Conservation (phyloP, 2,797 vertebrate species). For the Adrianichthys oophorus region DNA sequence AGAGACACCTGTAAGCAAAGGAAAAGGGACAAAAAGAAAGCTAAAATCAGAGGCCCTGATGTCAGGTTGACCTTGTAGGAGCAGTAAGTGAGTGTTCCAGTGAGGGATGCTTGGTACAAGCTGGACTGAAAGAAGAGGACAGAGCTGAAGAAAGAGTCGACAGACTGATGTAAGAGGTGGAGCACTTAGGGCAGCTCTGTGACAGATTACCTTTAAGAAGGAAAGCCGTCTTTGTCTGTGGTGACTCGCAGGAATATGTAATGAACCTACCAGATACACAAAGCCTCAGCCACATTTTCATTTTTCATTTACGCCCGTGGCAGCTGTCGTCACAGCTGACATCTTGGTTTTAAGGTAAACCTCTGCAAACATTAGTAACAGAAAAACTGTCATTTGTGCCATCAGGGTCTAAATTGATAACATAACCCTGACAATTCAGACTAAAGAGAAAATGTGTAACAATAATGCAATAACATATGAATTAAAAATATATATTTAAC, state of each 20-base stretch:
- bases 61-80: slow-evolving; percentile 70
- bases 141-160: slow-evolving; percentile 29
- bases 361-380: slow-evolving; percentile 15
- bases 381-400: slow-evolving; percentile 5
- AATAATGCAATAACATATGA: slow-evolving; percentile 8
- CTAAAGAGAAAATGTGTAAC: slow-evolving; percentile 21
- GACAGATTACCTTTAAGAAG: slow-evolving; percentile 71
- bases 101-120: slow-evolving; percentile 45
- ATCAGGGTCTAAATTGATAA: slow-evolving; percentile 41
- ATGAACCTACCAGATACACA: slow-evolving; percentile 19
- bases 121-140: slow-evolving; percentile 27
- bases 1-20: not conserved
- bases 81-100: slow-evolving; percentile 44
- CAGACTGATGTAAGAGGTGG: slow-evolving; percentile 53
- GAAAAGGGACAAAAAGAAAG: slow-evolving; percentile 4
- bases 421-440: slow-evolving; percentile 33
- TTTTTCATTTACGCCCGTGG: slow-evolving; percentile 25
- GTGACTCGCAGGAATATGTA: slow-evolving; percentile 47
- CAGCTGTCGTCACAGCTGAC: slow-evolving; percentile 13
- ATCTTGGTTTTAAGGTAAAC: slow-evolving; percentile 29
- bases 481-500: too few relatives aligned
- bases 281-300: slow-evolving; percentile 13
- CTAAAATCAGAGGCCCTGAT: slow-evolving; percentile 33
- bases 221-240: slow-evolving; percentile 63
- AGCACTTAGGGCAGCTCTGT: slow-evolving; percentile 40